phyloP scores from a whole-genome alignment of 53 echinoderm and acorn worm genomes.

The Mesocentrotus franciscanus region DNA sequence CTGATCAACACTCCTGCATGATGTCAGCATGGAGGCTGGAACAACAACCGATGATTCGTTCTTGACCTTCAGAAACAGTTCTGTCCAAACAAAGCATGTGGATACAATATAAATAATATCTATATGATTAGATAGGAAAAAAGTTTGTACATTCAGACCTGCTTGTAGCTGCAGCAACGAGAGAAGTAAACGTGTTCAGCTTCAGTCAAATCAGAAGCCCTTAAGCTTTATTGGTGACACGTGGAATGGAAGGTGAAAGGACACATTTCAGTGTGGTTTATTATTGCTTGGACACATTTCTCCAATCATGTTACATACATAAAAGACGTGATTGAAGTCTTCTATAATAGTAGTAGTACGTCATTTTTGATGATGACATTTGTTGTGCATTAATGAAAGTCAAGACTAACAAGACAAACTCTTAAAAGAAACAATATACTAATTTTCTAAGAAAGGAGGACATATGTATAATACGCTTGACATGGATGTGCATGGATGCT shows the following conservation, averaged over 20 bases:
- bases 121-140: too few relatives aligned
- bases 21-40: slow-evolving; percentile 40
- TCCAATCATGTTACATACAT: background rate
- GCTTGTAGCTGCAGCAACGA: background rate
- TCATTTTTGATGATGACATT: background rate
- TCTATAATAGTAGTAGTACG: background rate
- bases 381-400: background rate
- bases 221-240: background rate
- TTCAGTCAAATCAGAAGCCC: background rate
- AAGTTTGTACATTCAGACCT: background rate
- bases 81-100: slow-evolving; percentile 16
- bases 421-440: background rate
- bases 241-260: background rate
- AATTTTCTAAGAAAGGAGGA: background rate
- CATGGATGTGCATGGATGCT: background rate
- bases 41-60: slow-evolving; percentile 28
- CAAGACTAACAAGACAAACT: background rate
- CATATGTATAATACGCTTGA: background rate
- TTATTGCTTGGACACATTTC: background rate
- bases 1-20: slow-evolving; percentile 55
- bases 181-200: background rate
- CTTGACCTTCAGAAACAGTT: background rate
- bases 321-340: background rate
- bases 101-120: background rate
- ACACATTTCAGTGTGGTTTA: background rate